A percentile compares a stretch with the other conserved stretches of the same genome.
Conservation (phyloP, 2,888 invertebrate species). For the Didymodactylos carnosus region DNA sequence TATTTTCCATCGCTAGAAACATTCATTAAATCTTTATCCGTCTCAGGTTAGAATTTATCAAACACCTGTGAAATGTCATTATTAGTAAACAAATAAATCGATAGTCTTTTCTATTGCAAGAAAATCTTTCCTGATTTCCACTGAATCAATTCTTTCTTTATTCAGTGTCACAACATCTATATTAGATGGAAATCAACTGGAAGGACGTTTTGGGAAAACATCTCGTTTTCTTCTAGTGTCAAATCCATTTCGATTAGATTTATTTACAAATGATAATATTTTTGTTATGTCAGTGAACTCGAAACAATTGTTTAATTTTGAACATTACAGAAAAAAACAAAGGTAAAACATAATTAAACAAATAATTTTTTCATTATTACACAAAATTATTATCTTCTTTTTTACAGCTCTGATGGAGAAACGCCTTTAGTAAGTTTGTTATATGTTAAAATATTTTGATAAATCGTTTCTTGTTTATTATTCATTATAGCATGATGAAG, state of each 20-base stretch:
- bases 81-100: no score
- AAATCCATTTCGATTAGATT: slow-evolving; percentile 62
- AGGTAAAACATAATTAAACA: no score
- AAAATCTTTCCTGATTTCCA: no score
- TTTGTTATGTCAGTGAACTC: slow-evolving; percentile 63
- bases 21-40: no score
- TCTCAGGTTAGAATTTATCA: no score
- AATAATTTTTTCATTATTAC: background rate
- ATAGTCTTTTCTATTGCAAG: background rate
- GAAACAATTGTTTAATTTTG: slow-evolving; percentile 70
- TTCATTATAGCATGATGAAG: slow-evolving; percentile 19
- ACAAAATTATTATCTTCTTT: background rate
- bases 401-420: background rate
- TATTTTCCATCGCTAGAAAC: no score
- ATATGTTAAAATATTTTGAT: background rate
- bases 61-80: no score
- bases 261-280: slow-evolving; percentile 36
- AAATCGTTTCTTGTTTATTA: background rate
- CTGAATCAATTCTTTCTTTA: background rate
- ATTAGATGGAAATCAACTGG: background rate
- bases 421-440: background rate
- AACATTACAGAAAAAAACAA: slow-evolving; percentile 58
- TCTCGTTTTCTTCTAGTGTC: slow-evolving; percentile 17
- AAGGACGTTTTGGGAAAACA: background rate
- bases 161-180: background rate